Percentiles rank a stretch among this genome's conserved stretches.
Evolutionary conservation across 2,797 vertebrate genomes (phyloP).

Genomic region (Diplodus puntazzo): DNA sequence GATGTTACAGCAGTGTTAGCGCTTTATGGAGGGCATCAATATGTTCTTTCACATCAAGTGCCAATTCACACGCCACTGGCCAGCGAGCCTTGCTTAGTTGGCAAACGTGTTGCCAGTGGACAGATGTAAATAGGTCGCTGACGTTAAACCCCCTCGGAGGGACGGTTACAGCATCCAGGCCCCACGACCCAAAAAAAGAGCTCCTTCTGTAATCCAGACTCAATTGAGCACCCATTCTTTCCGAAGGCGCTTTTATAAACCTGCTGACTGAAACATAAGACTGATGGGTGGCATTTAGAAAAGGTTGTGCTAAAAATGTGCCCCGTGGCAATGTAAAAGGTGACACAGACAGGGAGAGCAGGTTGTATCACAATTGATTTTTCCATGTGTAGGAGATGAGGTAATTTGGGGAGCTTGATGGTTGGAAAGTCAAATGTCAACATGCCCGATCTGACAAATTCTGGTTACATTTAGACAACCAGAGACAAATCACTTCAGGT

Average conservation of each 20-base stretch:
- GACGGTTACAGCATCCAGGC: constrained; percentile 21
- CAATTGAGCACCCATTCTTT: constrained; percentile 53
- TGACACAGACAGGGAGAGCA: neutral
- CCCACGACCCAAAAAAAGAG: constrained; percentile 45
- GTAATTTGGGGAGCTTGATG: neutral
- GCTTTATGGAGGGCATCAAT: constrained; percentile 47
- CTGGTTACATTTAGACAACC: neutral
- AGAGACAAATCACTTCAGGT: neutral
- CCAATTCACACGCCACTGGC: constrained; percentile 38
- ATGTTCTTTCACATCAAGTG: constrained; percentile 55
- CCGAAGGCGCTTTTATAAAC: constrained; percentile 55
- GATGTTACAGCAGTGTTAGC: constrained; percentile 45
- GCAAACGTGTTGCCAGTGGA: constrained; percentile 40
- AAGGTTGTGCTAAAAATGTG: constrained; percentile 41
- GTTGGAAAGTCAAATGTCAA: neutral
- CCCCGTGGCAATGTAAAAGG: neutral
- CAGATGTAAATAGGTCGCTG: constrained; percentile 63
- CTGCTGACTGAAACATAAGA: constrained; percentile 58
- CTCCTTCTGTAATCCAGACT: constrained; percentile 30
- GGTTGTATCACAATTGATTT: neutral
- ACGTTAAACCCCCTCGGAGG: constrained; percentile 42
- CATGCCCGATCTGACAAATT: neutral
- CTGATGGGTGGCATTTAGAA: constrained; percentile 28
- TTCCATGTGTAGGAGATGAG: neutral
- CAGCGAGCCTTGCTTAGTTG: constrained; percentile 26